A percentile compares a stretch with the other conserved stretches of the same genome.
phyloP scores from a whole-genome alignment of 2,797 vertebrate species.

The Tolypeutes matacus region DNA sequence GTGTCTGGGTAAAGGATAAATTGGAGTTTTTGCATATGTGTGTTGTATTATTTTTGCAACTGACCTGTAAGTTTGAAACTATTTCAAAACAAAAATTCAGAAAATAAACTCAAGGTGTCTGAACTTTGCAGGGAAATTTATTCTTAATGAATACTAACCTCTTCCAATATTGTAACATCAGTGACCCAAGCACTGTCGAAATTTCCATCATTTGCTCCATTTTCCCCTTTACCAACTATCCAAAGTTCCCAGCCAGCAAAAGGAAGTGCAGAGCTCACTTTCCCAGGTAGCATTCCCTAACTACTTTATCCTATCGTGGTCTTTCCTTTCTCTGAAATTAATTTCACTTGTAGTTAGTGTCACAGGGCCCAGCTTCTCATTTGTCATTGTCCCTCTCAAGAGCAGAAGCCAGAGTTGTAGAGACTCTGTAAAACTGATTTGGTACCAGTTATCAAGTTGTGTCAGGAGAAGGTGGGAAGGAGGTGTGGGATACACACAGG shows the following conservation, averaged over 20 bases:
- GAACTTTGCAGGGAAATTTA: background rate
- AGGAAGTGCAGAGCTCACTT: background rate
- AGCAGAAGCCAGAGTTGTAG: background rate
- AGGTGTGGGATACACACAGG: background rate
- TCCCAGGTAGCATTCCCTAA: background rate
- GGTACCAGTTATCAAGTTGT: rapidly evolving
- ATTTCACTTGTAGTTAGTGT: background rate
- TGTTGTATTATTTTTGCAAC: no score
- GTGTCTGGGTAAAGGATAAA: no score
- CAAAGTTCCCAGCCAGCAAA: background rate
- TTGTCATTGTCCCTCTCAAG: background rate
- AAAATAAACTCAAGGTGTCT: background rate
- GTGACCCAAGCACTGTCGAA: background rate
- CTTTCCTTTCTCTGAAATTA: background rate
- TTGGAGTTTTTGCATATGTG: no score
- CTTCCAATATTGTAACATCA: background rate
- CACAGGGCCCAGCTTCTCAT: background rate
- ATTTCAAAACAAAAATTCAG: no score
- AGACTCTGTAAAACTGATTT: background rate
- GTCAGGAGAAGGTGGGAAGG: background rate
- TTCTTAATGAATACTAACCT: background rate
- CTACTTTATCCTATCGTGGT: background rate
- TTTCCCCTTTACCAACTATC: background rate
- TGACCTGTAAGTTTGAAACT: no score
- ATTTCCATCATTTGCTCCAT: background rate